Evolutionary conservation across 2,113 vertebrate genomes (phyloP).

Genomic region (Percopsis transmontana): DNA sequence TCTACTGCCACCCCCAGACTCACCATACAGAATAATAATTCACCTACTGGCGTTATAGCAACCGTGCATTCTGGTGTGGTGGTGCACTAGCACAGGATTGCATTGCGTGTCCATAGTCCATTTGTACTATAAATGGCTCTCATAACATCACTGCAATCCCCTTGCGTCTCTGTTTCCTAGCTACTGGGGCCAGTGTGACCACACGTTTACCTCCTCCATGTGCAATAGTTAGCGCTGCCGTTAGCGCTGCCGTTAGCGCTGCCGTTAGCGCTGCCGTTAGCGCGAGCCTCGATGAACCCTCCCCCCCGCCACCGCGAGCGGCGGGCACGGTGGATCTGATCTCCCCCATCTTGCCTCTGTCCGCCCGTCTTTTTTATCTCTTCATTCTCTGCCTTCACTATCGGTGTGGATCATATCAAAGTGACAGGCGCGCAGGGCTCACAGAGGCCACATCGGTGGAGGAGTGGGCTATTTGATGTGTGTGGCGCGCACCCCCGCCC

Average conservation of each 20-base stretch:
- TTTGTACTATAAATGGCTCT: constrained; percentile 53
- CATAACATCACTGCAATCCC: constrained; percentile 24
- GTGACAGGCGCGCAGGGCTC: constrained; percentile 36
- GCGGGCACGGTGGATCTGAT: constrained; percentile 22
- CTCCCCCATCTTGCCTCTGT: constrained; percentile 46
- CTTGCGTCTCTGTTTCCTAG: constrained; percentile 37
- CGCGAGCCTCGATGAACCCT: no score
- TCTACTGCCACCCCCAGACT: no score
- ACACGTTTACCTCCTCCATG: constrained; percentile 36
- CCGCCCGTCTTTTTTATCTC: constrained; percentile 31
- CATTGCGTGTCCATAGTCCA: background rate
- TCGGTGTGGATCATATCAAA: constrained; percentile 46
- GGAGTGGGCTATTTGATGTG: constrained; percentile 50
- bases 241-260: constrained; percentile 34
- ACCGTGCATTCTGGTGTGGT: no score
- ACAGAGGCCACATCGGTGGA: constrained; percentile 53
- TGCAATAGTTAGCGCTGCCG: constrained; percentile 23
- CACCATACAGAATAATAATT: no score
- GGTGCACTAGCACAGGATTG: no score
- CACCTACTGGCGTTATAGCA: no score
- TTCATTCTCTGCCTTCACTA: constrained; percentile 36
- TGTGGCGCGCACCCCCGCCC: constrained; percentile 30
- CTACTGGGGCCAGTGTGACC: constrained; percentile 35
- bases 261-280: constrained; percentile 33
- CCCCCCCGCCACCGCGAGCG: no score